Evolutionary conservation across 2,797 vertebrate genomes (phyloP).

Genomic region (Chelidonichthys spinosus): DNA sequence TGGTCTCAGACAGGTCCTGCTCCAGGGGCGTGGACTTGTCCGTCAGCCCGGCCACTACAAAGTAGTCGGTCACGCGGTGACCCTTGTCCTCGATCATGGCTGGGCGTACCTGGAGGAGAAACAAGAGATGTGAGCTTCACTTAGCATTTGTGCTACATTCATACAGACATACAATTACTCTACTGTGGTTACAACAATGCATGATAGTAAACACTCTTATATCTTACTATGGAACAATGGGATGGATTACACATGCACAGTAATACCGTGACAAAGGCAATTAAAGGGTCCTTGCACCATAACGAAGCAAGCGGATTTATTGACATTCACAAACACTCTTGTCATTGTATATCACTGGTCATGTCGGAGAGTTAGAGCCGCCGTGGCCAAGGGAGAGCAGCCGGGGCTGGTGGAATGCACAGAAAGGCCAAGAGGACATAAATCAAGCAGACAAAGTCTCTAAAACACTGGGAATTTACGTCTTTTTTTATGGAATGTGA

Average conservation of each 20-base stretch:
- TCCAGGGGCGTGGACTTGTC: conserved; percentile 92
- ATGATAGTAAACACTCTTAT: conserved; percentile 15
- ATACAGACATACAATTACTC: neutral
- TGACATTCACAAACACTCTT: conserved; percentile 60
- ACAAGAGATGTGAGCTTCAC: neutral
- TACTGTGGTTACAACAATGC: conserved; percentile 8
- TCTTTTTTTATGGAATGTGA: neutral
- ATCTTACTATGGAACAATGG: conserved; percentile 35
- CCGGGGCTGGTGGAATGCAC: conserved; percentile 67
- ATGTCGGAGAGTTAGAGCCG: conserved; percentile 57
- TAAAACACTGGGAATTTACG: conserved; percentile 39
- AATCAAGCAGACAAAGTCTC: conserved; percentile 59
- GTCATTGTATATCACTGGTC: conserved; percentile 68
- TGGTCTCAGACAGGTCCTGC: conserved; percentile 93
- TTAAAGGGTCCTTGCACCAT: conserved; percentile 55
- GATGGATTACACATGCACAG: conserved; percentile 56
- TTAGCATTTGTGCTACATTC: neutral
- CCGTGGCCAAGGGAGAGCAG: conserved; percentile 50
- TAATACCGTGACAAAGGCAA: conserved; percentile 42
- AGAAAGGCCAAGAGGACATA: conserved; percentile 62
- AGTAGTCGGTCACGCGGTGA: conserved; percentile 97
- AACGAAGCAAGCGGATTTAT: conserved; percentile 43
- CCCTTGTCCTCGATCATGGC: conserved; percentile 98
- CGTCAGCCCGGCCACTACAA: conserved; percentile 97
- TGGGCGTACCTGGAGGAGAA: conserved; percentile 74